Evolutionary conservation across 1,140 invertebrate species (phyloP), one percentile per base, ranked within the genome.

Genomic region (Panulirus ornatus): DNA sequence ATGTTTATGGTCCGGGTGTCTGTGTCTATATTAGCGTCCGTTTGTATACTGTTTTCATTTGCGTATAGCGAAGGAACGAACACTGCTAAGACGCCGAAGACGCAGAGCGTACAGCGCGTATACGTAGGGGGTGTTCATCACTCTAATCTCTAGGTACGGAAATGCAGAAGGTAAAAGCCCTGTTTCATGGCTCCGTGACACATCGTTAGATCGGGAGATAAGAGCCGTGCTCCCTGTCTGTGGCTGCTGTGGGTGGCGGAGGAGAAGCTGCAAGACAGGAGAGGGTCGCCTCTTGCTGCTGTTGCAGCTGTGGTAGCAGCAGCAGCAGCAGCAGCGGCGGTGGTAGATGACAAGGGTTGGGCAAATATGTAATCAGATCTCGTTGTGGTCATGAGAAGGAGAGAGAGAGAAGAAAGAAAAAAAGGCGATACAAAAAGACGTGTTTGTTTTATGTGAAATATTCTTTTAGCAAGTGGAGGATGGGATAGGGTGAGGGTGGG

Each of bases 1-100:
- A 58, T 81, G 47, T 36, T 58, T 58, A 58, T 81, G 58, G 73
- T n/a, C 34, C 22, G 30, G 54, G 44, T 81, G 34, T 81, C 42
- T 58, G 9, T 36, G 38, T 81, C 51, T 58, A 34, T 58, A 81
- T 81, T 58, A 58, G 47, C 42, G 42, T 51, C 5, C n/a, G 51
- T 58, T 19, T 58, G 11, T 58, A 22, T 58, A n/a, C 54, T 22
- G 11, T 58, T 19, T n/a, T 5, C 54, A 19, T 22, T 3, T 22
- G 19, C n/a, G 54, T 19, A 58, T 0, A 22, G 54, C 54, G 19
- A 3, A n/a, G 54, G 58, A 66, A 6, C 30, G 58, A 8, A 66
- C 27, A 30, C 54, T 58, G 16, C 30, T 27, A 30, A 30, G 58
- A 6, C 58, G 0, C 3, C n/a, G 54, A 58, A 27, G 27, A 8